These are phyloP conservation scores for Eustalomyia histrio DNA, from an alignment of 2,888 invertebrate genomes.

Conservation along the genomic window DNA sequence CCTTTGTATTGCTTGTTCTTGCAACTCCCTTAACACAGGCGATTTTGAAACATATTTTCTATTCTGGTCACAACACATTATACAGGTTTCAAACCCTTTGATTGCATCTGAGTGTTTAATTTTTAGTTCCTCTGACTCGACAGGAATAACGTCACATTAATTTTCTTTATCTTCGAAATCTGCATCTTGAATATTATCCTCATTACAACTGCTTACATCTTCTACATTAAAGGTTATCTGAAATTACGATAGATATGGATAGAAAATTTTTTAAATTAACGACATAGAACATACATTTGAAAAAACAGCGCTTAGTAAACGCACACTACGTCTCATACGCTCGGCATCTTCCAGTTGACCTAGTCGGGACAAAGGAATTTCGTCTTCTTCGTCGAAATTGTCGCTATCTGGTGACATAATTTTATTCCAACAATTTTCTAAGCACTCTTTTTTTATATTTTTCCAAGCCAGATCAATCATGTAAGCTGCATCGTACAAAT, in stretches of 20 bases:
- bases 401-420: conserved; percentile 30
- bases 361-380: conserved; percentile 37
- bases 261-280: conserved; percentile 14
- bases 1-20: conserved; percentile 23
- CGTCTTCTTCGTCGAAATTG: conserved; percentile 50
- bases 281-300: no score
- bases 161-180: conserved; percentile 14
- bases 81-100: conserved; percentile 22
- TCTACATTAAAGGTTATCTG: conserved; percentile 38
- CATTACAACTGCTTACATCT: conserved; percentile 32
- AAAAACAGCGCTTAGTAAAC: conserved; percentile 19
- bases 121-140: conserved; percentile 14
- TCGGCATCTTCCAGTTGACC: conserved; percentile 26
- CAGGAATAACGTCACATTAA: conserved; percentile 10
- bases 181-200: conserved; percentile 23
- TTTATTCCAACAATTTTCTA: conserved; percentile 47
- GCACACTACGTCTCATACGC: conserved; percentile 26
- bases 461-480: conserved; percentile 47
- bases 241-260: conserved; percentile 13
- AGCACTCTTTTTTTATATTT: conserved; percentile 43
- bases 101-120: conserved; percentile 22
- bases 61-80: conserved; percentile 18
- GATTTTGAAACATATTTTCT: conserved; percentile 20
- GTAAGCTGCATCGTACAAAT: conserved; percentile 44
- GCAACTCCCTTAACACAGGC: conserved; percentile 15